Evolutionary conservation across 2,113 vertebrate genomes (phyloP).

Genomic region (Rhabdornis inornatus): DNA sequence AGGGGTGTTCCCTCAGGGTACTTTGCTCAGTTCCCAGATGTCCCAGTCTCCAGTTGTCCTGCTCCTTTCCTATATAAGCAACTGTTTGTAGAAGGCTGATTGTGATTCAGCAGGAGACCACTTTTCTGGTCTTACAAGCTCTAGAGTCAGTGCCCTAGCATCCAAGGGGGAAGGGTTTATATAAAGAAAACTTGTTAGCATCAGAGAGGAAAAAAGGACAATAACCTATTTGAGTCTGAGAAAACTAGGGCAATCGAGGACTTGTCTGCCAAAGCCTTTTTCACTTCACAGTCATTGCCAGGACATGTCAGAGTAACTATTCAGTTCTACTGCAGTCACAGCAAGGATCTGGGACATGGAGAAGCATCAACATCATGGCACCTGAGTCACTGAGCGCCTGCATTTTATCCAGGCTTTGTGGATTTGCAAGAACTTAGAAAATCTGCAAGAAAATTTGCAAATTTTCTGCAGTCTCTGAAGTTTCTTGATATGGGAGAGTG

Average conservation of each 20-base stretch:
- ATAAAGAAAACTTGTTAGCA: conserved; percentile 7
- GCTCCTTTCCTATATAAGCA: not conserved
- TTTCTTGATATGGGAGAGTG: not conserved
- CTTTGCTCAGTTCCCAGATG: not conserved
- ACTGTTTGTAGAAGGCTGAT: not conserved
- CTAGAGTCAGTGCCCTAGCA: not conserved
- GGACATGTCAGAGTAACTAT: not conserved
- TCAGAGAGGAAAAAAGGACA: conserved; percentile 26
- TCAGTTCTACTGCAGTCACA: not conserved
- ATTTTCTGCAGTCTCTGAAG: not conserved
- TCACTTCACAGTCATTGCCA: not conserved
- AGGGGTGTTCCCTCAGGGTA: not conserved
- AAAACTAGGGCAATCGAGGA: conserved; percentile 24
- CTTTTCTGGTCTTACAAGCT: not conserved
- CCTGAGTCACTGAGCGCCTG: not conserved
- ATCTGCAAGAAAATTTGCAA: not conserved
- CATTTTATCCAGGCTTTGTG: not conserved
- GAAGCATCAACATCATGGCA: not conserved
- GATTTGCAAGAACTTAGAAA: not conserved
- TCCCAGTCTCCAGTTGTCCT: not conserved
- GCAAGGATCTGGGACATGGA: not conserved
- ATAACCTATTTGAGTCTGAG: conserved; percentile 43
- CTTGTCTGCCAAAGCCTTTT: conserved; percentile 47
- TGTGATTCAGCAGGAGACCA: not conserved
- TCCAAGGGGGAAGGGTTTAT: not conserved